Evolutionary conservation across 1,140 invertebrate species (phyloP), one percentile per base, ranked within the genome.

Genomic region (Drosophila obscura): DNA sequence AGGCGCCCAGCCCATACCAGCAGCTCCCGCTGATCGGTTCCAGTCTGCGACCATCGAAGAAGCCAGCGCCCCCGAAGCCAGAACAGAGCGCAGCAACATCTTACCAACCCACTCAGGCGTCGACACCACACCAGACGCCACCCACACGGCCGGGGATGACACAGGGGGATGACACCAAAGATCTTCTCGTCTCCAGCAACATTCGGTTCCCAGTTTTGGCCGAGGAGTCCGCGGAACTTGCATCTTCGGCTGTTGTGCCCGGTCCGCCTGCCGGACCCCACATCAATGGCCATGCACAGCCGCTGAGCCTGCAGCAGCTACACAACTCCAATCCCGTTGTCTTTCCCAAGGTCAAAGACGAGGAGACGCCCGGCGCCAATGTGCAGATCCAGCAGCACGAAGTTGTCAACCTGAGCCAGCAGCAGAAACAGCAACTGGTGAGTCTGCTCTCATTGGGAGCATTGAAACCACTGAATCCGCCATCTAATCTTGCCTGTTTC

Each of bases 341-440:
- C 6, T 91, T 91, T 15, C 90, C 90, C 35, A 90, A 90, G 56
- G 31, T 71, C 24, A 66, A 62, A 41, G 85, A 90, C 8, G 83
- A 88, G 24, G 43, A 35, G 2, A 8, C 26, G 7, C 49, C 46
- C 15, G 64, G 44, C n/a, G 19, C 35, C 1, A 71, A 65, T 46
- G 79, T 92, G 26, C 83, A 90, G 58, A 91, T 91, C n/a, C 90
- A 91, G 49, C 83, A 92, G 57, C 89, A 92, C 52, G 84, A 91
- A 44, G 90, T 91, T 2, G 50, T 91, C 6, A 92, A 76, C 26
- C 63, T 91, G 15, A 91, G 79, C 7, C 83, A 90, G 63, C 83
- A 90, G 22, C 83, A 90, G 22, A 65, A 88, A 35, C 81, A 73
- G 45, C 80, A 78, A 74, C 72, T 91, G 85, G 90, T 91, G 52